Base-by-base conservation (phyloP, 1,140 invertebrate species). In the Parasteatoda tepidariorum region DNA sequence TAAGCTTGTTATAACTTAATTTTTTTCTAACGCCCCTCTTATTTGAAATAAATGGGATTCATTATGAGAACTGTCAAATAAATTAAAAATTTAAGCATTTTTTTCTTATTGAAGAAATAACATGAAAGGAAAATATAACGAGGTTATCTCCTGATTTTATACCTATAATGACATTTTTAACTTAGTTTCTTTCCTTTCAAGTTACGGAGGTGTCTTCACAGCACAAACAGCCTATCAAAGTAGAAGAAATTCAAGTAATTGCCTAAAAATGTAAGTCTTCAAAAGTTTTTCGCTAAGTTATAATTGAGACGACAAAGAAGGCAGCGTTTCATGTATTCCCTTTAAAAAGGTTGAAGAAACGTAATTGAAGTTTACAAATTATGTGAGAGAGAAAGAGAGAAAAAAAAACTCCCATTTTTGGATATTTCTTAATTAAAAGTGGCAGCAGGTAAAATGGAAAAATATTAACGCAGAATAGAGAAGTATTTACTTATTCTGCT, bases 401-500 rank as follows among this genome's bases (percentile, higher is more conserved):
- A 82, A 79, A 79, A 64, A 48, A 13, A 48, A 48, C 38, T 48
- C n/a, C n/a, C 34, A 38, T 38, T 66, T 70, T 22, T 15, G 30
- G 24, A 71, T 22, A 3, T n/a, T 7, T 28, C 71, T 59, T 82
- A 82, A 82, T 82, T 55, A 82, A 38, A 70, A 82, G 18, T 82
- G 78, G 71, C 78, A 82, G 68, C 61, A 71, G 48, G 18, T n/a
- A 24, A 82, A 82, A 82, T 71, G 30, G 24, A 54, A 79, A 68
- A 68, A 68, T 79, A 68, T 57, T 79, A 66, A 66, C 68, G 57
- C 18, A 26, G 64, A 68, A 68, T 24, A 48, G 38, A 48, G 38
- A 48, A 48, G 9, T 9, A 48, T 48, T 48, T 18, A 48, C 38
- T 59, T 59, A 4, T 28, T 22, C 64, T 67, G 22, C 34, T 67